phyloP scores from a whole-genome alignment of 2,113 vertebrate species.

The Peromyscus californicus region DNA sequence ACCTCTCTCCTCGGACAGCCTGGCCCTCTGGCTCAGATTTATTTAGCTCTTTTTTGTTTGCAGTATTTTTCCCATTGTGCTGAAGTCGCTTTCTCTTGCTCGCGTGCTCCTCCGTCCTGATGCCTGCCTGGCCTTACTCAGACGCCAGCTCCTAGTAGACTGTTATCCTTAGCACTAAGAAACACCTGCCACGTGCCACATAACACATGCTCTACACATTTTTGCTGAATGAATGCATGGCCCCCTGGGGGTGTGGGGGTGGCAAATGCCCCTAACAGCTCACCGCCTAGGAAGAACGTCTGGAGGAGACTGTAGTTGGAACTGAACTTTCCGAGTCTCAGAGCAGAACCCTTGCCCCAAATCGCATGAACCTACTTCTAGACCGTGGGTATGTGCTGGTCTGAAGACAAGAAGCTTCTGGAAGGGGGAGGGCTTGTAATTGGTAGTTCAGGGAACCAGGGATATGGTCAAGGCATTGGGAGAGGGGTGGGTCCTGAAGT shows the following conservation, averaged over 20 bases:
- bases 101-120: neutral
- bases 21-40: neutral
- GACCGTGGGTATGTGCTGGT: neutral
- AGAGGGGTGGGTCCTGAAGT: neutral
- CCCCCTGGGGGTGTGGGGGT: too few relatives aligned
- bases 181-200: neutral
- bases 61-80: neutral
- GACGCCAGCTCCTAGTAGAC: neutral
- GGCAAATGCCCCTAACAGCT: neutral
- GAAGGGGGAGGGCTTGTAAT: neutral
- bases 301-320: neutral
- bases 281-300: neutral
- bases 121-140: neutral
- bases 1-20: neutral
- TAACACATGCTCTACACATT: neutral
- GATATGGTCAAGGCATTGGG: too few relatives aligned
- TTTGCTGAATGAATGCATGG: neutral
- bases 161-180: neutral
- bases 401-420: neutral
- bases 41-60: neutral
- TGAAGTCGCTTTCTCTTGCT: fast-evolving
- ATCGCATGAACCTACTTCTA: neutral
- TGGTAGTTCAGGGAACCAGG: neutral
- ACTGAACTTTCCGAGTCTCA: neutral
- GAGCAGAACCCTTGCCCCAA: neutral